Evolutionary conservation across 2,797 vertebrate species (phyloP).

Genomic region (Sebastes baramenuke): DNA sequence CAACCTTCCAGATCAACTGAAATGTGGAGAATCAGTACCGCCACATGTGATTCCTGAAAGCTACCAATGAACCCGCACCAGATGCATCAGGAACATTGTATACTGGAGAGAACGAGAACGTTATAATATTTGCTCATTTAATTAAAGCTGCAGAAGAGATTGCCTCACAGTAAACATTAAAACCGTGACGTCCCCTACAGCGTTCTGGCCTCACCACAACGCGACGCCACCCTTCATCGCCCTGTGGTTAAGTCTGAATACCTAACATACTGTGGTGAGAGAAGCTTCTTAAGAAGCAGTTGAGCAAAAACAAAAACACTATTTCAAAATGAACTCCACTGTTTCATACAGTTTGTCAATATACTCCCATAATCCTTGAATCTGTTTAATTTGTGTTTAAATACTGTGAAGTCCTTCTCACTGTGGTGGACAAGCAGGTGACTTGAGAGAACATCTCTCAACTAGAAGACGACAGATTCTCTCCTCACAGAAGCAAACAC

Average conservation of each 20-base stretch:
- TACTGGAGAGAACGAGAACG: too few relatives aligned
- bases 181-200: too few relatives aligned
- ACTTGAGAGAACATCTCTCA: background rate
- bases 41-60: too few relatives aligned
- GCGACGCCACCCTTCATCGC: background rate
- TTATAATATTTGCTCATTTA: too few relatives aligned
- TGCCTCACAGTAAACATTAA: too few relatives aligned
- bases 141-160: too few relatives aligned
- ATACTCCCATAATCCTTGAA: background rate
- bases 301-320: background rate
- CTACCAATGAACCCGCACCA: too few relatives aligned
- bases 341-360: background rate
- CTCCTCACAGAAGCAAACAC: background rate
- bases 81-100: too few relatives aligned
- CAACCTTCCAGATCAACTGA: too few relatives aligned
- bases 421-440: background rate
- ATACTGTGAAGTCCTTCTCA: background rate
- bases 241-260: slow-evolving; percentile 41
- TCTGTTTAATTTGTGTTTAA: background rate
- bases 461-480: background rate
- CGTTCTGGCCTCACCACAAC: background rate
- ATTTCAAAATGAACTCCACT: background rate
- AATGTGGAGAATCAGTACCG: too few relatives aligned
- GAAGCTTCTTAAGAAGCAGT: background rate
- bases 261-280: slow-evolving; percentile 27